Evolutionary conservation across 2,113 vertebrate genomes (phyloP).

Genomic region (Struthidea cinerea): DNA sequence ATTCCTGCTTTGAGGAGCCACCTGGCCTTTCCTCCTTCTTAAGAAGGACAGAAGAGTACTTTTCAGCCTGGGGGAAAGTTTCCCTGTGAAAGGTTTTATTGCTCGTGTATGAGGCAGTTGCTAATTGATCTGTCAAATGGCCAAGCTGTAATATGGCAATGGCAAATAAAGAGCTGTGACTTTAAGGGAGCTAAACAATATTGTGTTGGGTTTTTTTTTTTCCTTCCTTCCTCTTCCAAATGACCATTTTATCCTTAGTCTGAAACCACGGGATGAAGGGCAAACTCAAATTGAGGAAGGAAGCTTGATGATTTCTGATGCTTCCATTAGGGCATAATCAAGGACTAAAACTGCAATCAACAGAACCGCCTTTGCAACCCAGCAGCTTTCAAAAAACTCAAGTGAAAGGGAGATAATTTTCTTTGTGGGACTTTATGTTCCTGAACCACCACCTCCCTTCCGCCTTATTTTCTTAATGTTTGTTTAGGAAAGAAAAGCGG

Average conservation of each 20-base stretch:
- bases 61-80: background rate
- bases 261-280: constrained; percentile 61
- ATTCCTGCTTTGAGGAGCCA: background rate
- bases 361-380: constrained; percentile 24
- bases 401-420: constrained; percentile 55
- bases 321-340: constrained; percentile 65
- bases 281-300: constrained; percentile 59
- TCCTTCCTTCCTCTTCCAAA: constrained; percentile 47
- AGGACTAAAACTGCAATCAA: constrained; percentile 52
- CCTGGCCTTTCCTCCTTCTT: background rate
- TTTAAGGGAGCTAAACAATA: constrained; percentile 27
- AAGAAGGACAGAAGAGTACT: background rate
- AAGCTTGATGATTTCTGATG: constrained; percentile 55
- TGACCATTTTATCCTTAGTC: constrained; percentile 56
- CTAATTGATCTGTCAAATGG: constrained; percentile 25
- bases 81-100: background rate
- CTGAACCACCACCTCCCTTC: constrained; percentile 1
- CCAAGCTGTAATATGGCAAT: background rate
- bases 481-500: background rate
- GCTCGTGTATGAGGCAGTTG: background rate
- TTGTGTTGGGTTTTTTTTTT: background rate
- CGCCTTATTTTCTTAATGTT: constrained; percentile 9
- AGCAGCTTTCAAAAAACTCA: constrained; percentile 43
- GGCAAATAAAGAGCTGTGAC: background rate
- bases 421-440: constrained; percentile 38